A percentile compares a stretch with the other conserved stretches of the same genome.
Conservation (phyloP, 2,113 vertebrate species). For the Amblyornis subalaris region DNA sequence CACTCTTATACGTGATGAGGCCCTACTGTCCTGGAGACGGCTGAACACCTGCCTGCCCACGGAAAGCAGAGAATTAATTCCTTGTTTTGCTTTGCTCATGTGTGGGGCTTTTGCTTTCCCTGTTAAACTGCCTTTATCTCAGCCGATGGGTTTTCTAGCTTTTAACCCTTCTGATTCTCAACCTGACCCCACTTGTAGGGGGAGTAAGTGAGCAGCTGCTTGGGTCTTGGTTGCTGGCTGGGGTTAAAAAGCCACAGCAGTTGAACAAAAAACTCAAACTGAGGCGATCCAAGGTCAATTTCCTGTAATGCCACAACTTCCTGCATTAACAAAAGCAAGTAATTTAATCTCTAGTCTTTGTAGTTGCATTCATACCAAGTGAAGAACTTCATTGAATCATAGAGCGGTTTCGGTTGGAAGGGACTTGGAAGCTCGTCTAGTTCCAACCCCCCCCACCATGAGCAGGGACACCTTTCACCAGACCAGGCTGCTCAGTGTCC, state of each 20-base stretch:
- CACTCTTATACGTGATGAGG: background rate
- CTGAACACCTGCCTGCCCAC: background rate
- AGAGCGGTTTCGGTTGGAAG: background rate
- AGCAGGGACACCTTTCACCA: background rate
- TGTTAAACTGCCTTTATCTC: background rate
- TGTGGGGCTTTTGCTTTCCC: background rate
- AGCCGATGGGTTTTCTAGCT: background rate
- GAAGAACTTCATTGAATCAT: background rate
- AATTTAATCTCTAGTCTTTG: background rate
- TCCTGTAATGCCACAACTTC: background rate
- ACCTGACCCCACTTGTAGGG: background rate
- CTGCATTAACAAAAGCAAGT: background rate
- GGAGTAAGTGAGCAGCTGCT: background rate
- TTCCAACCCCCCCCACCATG: fast-evolving
- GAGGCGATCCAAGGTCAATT: background rate
- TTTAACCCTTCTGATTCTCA: background rate
- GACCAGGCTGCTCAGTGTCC: background rate
- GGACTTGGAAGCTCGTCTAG: background rate
- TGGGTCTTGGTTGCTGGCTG: background rate
- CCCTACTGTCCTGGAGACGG: background rate
- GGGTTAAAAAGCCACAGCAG: background rate
- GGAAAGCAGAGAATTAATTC: background rate
- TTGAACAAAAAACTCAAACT: background rate
- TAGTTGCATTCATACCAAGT: background rate
- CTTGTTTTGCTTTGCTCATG: background rate